A percentile compares a stretch with the other conserved stretches of the same genome.
Evolutionary conservation across 2,888 invertebrate genomes (phyloP).

Genomic region (Drosophila mulleri): DNA sequence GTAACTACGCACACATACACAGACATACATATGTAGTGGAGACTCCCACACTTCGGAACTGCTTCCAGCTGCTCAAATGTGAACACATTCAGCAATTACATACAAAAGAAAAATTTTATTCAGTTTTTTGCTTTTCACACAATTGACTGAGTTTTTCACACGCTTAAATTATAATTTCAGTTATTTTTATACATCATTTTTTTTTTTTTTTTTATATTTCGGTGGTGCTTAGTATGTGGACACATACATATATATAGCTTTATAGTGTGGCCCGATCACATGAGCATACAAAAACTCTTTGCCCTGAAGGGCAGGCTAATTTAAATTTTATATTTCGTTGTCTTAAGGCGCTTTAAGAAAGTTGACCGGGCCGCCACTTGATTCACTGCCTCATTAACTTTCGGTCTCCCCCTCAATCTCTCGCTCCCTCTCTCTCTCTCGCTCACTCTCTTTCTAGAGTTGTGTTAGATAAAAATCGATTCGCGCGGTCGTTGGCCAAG

Average conservation of each 20-base stretch:
- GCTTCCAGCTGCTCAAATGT: slow-evolving; percentile 54
- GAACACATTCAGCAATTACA: slow-evolving; percentile 66
- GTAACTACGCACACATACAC: slow-evolving; percentile 16
- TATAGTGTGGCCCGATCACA: slow-evolving; percentile 46
- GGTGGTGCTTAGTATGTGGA: slow-evolving; percentile 35
- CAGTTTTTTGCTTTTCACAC: slow-evolving; percentile 74
- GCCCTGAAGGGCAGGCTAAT: slow-evolving; percentile 47
- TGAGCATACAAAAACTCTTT: slow-evolving; percentile 68
- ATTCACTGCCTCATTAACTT: slow-evolving; percentile 76
- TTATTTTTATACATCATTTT: slow-evolving; percentile 52
- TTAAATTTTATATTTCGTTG: slow-evolving; percentile 61
- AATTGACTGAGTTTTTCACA: slow-evolving; percentile 81
- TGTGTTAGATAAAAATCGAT: slow-evolving; percentile 80
- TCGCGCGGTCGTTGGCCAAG: slow-evolving; percentile 77
- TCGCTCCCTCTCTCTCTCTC: not conserved
- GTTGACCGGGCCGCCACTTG: slow-evolving; percentile 72
- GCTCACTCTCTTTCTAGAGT: slow-evolving; percentile 13
- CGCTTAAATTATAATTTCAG: slow-evolving; percentile 80
- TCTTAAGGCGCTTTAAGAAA: slow-evolving; percentile 66
- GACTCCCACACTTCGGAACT: slow-evolving; percentile 33
- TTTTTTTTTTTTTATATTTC: slow-evolving; percentile 45
- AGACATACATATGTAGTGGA: slow-evolving; percentile 3
- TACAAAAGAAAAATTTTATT: slow-evolving; percentile 53
- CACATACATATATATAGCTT: slow-evolving; percentile 11
- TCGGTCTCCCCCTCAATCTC: slow-evolving; percentile 52